Conservation (phyloP, 37 sponge, comb jelly and placozoan genomes). For the Corticium candelabrum region DNA sequence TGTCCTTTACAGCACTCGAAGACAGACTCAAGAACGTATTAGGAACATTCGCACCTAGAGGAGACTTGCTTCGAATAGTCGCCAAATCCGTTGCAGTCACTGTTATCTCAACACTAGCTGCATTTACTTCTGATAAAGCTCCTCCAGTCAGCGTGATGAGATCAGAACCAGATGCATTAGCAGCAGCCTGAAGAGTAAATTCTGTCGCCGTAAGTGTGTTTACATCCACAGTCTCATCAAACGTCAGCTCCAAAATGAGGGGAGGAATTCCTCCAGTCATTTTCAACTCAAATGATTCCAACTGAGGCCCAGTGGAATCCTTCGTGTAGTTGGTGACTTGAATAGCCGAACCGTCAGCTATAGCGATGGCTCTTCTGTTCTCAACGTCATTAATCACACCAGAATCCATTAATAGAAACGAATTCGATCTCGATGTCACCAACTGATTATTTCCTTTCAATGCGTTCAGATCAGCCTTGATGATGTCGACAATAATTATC, state of each 20-base stretch:
- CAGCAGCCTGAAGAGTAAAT: conserved; percentile 6
- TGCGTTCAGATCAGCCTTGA: conserved; percentile 63
- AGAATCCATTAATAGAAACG: conserved; percentile 20
- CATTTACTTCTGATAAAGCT: conserved; percentile 22
- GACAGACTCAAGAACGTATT: conserved; percentile 40
- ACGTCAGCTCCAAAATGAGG: conserved; percentile 51
- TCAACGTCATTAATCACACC: conserved; percentile 43
- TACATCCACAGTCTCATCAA: conserved; percentile 66
- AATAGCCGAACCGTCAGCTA: not conserved
- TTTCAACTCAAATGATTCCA: conserved; percentile 51
- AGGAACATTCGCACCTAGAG: conserved; percentile 41
- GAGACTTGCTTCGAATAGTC: conserved; percentile 13
- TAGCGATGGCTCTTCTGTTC: conserved; percentile 40
- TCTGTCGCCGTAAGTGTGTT: conserved; percentile 25
- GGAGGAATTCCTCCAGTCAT: conserved; percentile 50
- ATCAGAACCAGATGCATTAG: conserved; percentile 12
- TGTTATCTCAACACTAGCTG: conserved; percentile 28
- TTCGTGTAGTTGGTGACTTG: conserved; percentile 26
- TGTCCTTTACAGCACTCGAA: conserved; percentile 36
- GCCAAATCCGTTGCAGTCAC: conserved; percentile 39
- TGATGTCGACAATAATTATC: conserved; percentile 38
- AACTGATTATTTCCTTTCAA: conserved; percentile 57
- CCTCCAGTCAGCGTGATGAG: conserved; percentile 41
- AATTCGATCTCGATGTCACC: conserved; percentile 28
- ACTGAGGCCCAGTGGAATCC: conserved; percentile 46